These are phyloP conservation scores for Bimastos eiseni DNA, from an alignment of 2,888 invertebrate species.

Conservation along the genomic window DNA sequence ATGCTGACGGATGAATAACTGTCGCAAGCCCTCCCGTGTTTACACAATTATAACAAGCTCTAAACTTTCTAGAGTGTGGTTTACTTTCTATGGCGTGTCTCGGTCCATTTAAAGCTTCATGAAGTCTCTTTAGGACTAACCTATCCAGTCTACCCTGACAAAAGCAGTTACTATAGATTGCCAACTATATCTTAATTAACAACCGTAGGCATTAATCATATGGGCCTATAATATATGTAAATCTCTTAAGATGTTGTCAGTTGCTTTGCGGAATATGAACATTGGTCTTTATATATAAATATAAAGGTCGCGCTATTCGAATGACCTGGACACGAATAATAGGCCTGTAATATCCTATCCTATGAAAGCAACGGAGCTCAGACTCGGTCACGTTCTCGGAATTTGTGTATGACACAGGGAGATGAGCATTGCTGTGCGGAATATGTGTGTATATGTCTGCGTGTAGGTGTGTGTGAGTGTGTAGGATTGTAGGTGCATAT, in stretches of 20 bases:
- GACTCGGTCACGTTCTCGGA: not conserved
- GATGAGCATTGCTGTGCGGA: not conserved
- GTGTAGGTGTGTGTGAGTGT: too few species aligned
- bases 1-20: not conserved
- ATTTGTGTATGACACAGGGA: not conserved
- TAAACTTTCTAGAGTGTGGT: not conserved
- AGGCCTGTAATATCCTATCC: conserved; percentile 1
- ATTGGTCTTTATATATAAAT: not conserved
- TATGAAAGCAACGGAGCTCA: not conserved
- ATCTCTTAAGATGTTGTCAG: not conserved
- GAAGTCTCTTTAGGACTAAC: not conserved
- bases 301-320: not conserved
- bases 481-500: too few species aligned
- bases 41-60: not conserved
- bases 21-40: not conserved
- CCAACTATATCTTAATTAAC: not conserved
- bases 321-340: not conserved
- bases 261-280: conserved; percentile 16
- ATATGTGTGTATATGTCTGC: not conserved
- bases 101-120: not conserved
- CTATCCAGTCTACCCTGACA: not conserved
- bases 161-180: not conserved
- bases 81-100: not conserved
- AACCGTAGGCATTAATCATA: not conserved
- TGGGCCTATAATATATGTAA: not conserved